Evolutionary conservation across 1,140 invertebrate genomes (phyloP), one percentile per base, ranked within the genome.

Genomic region (Tetragnatha versicolor): DNA sequence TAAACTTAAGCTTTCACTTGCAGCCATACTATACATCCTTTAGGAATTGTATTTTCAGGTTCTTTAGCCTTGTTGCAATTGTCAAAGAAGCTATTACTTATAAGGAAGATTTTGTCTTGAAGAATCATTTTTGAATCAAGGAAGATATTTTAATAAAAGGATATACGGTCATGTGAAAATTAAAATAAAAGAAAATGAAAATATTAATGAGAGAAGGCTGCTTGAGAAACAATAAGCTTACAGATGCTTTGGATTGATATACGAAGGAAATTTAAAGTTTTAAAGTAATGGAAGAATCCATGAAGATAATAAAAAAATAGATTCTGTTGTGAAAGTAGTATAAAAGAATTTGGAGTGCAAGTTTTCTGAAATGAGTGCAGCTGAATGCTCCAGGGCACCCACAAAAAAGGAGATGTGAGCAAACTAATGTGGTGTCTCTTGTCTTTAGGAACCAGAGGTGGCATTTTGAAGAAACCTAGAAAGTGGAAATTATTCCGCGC

Each of bases 401-500:
- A 58, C 35, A n/a, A 31, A 27, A 58, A 58, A 31, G 55, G 35
- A 58, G 25, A 33, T 17, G n/a, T 5, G 31, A 17, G 31, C 29
- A 31, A 31, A 45, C 31, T 70, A 70, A 70, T 70, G 17, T 35
- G 31, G 33, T 70, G 31, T 70, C 66, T 69, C 66, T 70, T 70
- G 33, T 70, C 47, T 70, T 60, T 70, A 70, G 66, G 66, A 31
- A 27, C 66, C 33, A 37, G 47, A 53, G 65, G 45, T 51, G 66
- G 20, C 35, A 49, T 70, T 42, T 70, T 70, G 49, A 70, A 70
- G 33, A 70, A 70, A 70, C 27, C 66, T 70, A 70, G 66, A 10
- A 70, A 70, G 39, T 70, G 66, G 66, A 70, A 70, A 70, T 35
- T 70, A 35, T 70, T 70, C n/a, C 27, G 66, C 51, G 47, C 66